Conservation (phyloP, 2,888 invertebrate genomes). For the Dasysyrphus albostriatus region DNA sequence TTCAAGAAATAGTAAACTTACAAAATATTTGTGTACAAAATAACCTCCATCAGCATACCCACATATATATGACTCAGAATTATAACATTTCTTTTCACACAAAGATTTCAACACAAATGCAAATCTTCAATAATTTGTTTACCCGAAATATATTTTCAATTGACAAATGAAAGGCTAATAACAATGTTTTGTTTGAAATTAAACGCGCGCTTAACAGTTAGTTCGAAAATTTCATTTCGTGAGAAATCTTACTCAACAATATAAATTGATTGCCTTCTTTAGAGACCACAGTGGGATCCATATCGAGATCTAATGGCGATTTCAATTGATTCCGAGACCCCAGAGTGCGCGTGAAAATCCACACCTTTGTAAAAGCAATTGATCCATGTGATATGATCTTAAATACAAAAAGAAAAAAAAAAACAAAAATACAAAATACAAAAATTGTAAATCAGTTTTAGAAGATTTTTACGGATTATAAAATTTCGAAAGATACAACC, state of each 20-base stretch:
- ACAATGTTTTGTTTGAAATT: conserved; percentile 55
- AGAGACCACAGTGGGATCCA: conserved; percentile 44
- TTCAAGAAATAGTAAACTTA: no score
- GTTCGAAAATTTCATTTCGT: conserved; percentile 41
- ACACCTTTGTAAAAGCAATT: conserved; percentile 70
- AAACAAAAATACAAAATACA: conserved; percentile 18
- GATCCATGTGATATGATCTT: conserved; percentile 68
- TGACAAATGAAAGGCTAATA: conserved; percentile 73
- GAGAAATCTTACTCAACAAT: conserved; percentile 64
- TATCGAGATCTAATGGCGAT: conserved; percentile 59
- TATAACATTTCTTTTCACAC: neutral
- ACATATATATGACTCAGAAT: neutral
- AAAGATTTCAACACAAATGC: conserved; percentile 26
- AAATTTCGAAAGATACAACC: conserved; percentile 47
- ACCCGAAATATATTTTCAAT: conserved; percentile 21
- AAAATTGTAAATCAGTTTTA: conserved; percentile 44
- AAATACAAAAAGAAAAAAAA: conserved; percentile 11
- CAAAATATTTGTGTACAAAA: neutral
- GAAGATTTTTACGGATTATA: conserved; percentile 40
- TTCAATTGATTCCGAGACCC: conserved; percentile 60
- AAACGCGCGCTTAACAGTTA: conserved; percentile 40
- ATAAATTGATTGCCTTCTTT: conserved; percentile 64
- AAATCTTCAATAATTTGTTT: conserved; percentile 37
- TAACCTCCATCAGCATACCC: neutral
- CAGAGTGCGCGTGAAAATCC: conserved; percentile 73